phyloP scores from a whole-genome alignment of 2,113 vertebrate species.

The Varanus salvator region DNA sequence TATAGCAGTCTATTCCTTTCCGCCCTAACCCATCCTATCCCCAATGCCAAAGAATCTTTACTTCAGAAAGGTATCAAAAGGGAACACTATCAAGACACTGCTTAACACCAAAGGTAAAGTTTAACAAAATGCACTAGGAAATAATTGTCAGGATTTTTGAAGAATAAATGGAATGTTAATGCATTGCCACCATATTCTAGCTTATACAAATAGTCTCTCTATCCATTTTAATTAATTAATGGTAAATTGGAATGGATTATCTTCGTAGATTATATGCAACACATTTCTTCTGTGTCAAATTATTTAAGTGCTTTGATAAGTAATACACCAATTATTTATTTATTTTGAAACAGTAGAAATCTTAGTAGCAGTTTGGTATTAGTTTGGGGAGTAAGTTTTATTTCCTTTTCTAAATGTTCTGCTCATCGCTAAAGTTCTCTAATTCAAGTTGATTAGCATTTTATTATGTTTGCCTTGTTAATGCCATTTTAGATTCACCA shows the following conservation, averaged over 20 bases:
- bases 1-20: conserved; percentile 54
- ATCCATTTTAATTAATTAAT: conserved; percentile 54
- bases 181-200: conserved; percentile 68
- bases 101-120: conserved; percentile 85
- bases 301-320: conserved; percentile 71
- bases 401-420: conserved; percentile 66
- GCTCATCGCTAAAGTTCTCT: conserved; percentile 65
- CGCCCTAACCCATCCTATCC: conserved; percentile 46
- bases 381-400: conserved; percentile 59
- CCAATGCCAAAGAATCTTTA: conserved; percentile 79
- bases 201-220: conserved; percentile 66
- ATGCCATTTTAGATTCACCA: conserved; percentile 56
- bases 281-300: conserved; percentile 63
- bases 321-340: conserved; percentile 41
- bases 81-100: conserved; percentile 68
- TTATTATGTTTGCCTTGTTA: conserved; percentile 64
- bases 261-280: conserved; percentile 73
- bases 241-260: conserved; percentile 68
- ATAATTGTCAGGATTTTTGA: conserved; percentile 71
- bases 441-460: conserved; percentile 59
- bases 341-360: conserved; percentile 60
- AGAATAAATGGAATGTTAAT: conserved; percentile 64
- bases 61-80: conserved; percentile 74
- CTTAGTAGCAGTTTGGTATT: conserved; percentile 68
- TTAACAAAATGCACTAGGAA: conserved; percentile 78